Evolutionary conservation across 2,113 vertebrate species (phyloP).

Genomic region (Myxocyprinus asiaticus): DNA sequence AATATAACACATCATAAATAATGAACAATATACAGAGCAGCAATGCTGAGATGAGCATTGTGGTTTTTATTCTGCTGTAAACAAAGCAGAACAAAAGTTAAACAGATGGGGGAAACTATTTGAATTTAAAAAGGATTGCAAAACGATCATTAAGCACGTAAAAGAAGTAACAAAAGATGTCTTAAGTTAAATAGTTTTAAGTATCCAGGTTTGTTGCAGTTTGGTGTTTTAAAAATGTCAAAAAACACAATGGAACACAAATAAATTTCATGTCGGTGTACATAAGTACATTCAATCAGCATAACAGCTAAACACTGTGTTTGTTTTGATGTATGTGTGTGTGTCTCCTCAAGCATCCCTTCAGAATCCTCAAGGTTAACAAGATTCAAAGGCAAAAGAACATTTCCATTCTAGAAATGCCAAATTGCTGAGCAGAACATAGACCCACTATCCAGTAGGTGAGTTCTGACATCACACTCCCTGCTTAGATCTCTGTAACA

Average conservation of each 20-base stretch:
- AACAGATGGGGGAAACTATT: constrained; percentile 24
- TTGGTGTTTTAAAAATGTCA: neutral
- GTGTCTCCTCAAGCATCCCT: constrained; percentile 13
- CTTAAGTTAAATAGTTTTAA: neutral
- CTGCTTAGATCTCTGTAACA: neutral
- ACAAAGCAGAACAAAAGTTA: constrained; percentile 8
- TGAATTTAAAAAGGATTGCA: constrained; percentile 26
- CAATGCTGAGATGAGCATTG: constrained; percentile 3
- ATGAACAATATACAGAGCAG: constrained; percentile 20
- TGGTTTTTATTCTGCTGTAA: neutral
- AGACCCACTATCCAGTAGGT: neutral
- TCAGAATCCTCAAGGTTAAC: constrained; percentile 13
- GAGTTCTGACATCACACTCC: neutral
- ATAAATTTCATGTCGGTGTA: too few relatives aligned
- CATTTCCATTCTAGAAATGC: neutral
- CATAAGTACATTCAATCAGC: neutral
- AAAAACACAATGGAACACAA: too few relatives aligned
- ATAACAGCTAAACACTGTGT: neutral
- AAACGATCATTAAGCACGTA: neutral
- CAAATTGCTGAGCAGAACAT: neutral
- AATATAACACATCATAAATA: constrained; percentile 29
- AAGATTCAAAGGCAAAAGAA: neutral
- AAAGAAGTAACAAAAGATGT: constrained; percentile 21
- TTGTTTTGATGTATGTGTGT: too few relatives aligned
- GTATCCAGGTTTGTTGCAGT: neutral